These are phyloP conservation scores for Petaurus breviceps DNA, from an alignment of 2,113 vertebrate species.

Conservation along the genomic window DNA sequence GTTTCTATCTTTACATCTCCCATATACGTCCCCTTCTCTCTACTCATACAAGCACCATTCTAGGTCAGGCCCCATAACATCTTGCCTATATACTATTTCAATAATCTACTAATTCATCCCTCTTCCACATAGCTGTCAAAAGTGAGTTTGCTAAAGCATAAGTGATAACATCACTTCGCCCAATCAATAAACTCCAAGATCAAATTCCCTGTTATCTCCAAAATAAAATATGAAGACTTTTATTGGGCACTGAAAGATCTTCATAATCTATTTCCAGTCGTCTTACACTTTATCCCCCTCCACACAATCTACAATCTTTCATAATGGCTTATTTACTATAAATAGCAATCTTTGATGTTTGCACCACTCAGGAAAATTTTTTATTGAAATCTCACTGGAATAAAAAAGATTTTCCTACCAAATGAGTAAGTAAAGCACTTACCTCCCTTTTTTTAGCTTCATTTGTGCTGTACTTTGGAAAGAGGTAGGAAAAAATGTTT, in stretches of 20 bases:
- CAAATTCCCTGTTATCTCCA: neutral
- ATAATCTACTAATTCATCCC: neutral
- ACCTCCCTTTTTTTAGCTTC: conserved; percentile 99
- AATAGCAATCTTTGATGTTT: neutral
- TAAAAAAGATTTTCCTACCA: conserved; percentile 40
- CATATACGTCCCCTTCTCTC: neutral
- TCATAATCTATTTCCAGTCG: neutral
- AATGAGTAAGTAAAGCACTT: conserved; percentile 55
- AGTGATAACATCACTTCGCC: neutral
- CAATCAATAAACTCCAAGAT: neutral
- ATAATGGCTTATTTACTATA: neutral
- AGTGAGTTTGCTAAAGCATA: neutral
- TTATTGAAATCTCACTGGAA: neutral
- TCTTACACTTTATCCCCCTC: neutral
- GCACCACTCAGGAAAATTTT: neutral
- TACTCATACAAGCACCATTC: neutral
- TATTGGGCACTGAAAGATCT: neutral
- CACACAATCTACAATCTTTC: neutral
- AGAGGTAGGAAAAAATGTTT: conserved; percentile 99
- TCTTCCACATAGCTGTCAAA: neutral
- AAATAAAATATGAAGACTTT: neutral
- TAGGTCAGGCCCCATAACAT: neutral
- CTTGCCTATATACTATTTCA: neutral
- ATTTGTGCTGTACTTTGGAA: conserved; percentile 99
- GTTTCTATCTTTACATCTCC: neutral